Evolutionary conservation across 1,140 invertebrate species (phyloP).

Genomic region (Oncopeltus fasciatus): DNA sequence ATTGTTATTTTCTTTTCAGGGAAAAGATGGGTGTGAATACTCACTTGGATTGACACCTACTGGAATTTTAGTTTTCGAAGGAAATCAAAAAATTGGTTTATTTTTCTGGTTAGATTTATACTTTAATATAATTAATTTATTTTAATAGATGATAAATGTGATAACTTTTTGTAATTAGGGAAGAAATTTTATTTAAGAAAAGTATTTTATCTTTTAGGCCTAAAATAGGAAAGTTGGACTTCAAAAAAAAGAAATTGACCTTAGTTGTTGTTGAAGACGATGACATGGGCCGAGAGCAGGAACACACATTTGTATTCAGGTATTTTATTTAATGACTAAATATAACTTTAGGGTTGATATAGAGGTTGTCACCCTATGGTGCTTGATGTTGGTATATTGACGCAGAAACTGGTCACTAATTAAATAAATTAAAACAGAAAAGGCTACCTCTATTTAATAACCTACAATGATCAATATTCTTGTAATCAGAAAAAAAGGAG

Average conservation of each 20-base stretch:
- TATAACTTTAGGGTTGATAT: no score
- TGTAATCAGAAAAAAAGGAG: no score
- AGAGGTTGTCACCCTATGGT: no score
- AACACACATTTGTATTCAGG: slow-evolving; percentile 83
- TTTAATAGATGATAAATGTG: not conserved
- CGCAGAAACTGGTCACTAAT: no score
- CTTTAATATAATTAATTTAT: slow-evolving; percentile 10
- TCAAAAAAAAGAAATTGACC: slow-evolving; percentile 90
- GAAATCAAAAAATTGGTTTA: slow-evolving; percentile 85
- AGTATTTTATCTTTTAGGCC: slow-evolving; percentile 89
- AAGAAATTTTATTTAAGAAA: not conserved
- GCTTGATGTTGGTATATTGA: no score
- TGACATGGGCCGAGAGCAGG: slow-evolving; percentile 80
- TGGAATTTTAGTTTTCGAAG: slow-evolving; percentile 93
- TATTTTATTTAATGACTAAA: slow-evolving; percentile 26
- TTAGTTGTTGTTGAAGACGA: slow-evolving; percentile 92
- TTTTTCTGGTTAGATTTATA: slow-evolving; percentile 73
- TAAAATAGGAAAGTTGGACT: slow-evolving; percentile 83
- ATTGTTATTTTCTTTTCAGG: slow-evolving; percentile 37
- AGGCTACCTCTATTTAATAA: no score
- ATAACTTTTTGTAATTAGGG: not conserved
- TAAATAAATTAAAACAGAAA: no score
- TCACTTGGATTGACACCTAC: slow-evolving; percentile 93
- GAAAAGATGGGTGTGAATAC: slow-evolving; percentile 92
- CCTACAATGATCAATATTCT: no score